Evolutionary conservation across 2,113 vertebrate species (phyloP).

Genomic region (Carettochelys insculpta): DNA sequence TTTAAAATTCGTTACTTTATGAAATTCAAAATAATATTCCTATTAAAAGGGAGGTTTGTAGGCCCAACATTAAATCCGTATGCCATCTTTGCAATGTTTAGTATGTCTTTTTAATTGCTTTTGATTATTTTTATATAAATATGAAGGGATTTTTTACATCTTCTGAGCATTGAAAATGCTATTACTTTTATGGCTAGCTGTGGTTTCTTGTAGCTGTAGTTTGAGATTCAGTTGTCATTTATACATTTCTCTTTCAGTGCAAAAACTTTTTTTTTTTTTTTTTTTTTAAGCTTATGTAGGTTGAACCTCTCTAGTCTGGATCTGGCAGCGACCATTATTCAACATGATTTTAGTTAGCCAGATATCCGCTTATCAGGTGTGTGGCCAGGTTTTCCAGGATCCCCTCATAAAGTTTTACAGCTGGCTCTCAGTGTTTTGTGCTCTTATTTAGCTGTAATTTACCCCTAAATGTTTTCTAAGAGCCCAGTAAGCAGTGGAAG

Average conservation of each 20-base stretch:
- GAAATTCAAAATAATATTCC: neutral
- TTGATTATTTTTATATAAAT: neutral
- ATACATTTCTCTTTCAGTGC: neutral
- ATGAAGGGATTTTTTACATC: neutral
- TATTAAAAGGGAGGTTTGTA: fast-evolving
- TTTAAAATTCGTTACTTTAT: neutral
- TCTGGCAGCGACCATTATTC: too few species aligned
- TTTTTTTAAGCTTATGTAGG: too few species aligned
- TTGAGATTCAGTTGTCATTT: neutral
- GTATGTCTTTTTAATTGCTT: neutral
- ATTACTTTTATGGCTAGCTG: neutral
- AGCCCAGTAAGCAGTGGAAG: too few species aligned
- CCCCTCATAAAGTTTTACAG: too few species aligned
- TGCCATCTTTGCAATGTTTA: neutral
- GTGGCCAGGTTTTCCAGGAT: too few species aligned
- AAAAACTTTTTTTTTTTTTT: neutral
- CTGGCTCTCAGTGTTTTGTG: too few species aligned
- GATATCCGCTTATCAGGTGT: too few species aligned
- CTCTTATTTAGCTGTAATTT: too few species aligned
- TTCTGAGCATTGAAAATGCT: neutral
- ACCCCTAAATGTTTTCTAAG: too few species aligned
- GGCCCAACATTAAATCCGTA: neutral
- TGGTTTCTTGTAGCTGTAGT: neutral
- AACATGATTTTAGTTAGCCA: too few species aligned
- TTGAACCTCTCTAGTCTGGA: too few species aligned